Evolutionary conservation across 2,113 vertebrate genomes (phyloP), one percentile per base, ranked within the genome.

Genomic region (Recurvirostra avosetta): DNA sequence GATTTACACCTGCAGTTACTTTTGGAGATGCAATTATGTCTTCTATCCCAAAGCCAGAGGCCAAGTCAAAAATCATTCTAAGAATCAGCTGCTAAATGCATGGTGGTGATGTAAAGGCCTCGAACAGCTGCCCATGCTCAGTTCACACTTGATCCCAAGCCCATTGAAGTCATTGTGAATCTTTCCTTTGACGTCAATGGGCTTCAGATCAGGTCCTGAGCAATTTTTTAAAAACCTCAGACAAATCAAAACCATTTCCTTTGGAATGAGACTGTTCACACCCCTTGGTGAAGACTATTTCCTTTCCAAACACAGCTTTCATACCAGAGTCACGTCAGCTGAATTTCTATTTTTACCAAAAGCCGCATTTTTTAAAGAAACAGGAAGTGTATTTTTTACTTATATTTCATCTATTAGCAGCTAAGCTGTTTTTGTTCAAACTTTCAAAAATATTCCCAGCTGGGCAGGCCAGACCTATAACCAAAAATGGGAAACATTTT

Each of bases 201-300:
- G 96, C 87, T 96, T 88, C 85, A 96, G 77, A 96, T 96, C 90
- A 93, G 90, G 71, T 96, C 74, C 84, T 90, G 65, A 95, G 71
- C 81, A 93, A n/a, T 88, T 95, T 94, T 92, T 85, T 45, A 1
- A 79, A 95, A 97, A 95, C 96, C 96, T 95, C 96, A 97, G 81
- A 90, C 90, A 96, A 97, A 97, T 97, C 94, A 97, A 96, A 97
- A 96, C 96, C 96, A 96, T 96, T 94, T 97, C 92, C 36, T 76
- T 96, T 93, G 90, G 87, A 96, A 96, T 72, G 15, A 90, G 78
- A 65, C 70, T 70, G 70, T 82, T 94, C 94, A 93, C 87, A 82
- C 92, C 74, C 95, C 61, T 97, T 58, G 36, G 74, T 92, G 62
- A 97, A 91, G 87, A 95, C 85, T 93, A 88, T 96, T 96, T 96